phyloP scores from a whole-genome alignment of 2,888 invertebrate genomes.

The Lasioglossum zephyrum region DNA sequence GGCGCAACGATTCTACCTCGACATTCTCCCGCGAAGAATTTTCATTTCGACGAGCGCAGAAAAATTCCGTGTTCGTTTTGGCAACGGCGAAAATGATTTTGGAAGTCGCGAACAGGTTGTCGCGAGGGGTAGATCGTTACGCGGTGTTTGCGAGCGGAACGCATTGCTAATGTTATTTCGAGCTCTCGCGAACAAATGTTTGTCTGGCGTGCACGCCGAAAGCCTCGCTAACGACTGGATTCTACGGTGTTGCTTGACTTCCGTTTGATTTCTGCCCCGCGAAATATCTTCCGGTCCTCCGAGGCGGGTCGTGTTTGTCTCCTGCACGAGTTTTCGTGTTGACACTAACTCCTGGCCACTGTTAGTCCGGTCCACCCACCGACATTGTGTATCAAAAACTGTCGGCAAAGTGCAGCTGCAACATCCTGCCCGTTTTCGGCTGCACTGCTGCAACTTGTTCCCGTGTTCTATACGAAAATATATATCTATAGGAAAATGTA shows the following conservation, averaged over 20 bases:
- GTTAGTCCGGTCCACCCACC: not conserved
- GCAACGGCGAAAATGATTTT: not conserved
- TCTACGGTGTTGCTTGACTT: not conserved
- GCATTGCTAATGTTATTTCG: not conserved
- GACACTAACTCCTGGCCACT: not conserved
- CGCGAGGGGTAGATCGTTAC: not conserved
- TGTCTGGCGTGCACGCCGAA: not conserved
- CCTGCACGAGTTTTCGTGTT: conserved; percentile 2
- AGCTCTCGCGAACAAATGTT: not conserved
- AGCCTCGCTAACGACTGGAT: not conserved
- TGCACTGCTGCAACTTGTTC: not conserved
- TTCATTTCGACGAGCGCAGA: not conserved
- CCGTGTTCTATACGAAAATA: not conserved
- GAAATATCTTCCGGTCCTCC: not conserved
- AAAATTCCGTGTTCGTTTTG: not conserved
- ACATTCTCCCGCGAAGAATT: not conserved
- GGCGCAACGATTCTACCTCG: not conserved
- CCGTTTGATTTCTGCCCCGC: not conserved
- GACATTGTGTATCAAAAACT: not conserved
- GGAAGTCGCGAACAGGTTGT: not conserved
- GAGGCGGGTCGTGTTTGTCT: not conserved
- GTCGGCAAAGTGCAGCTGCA: not conserved
- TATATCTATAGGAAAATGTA: not conserved
- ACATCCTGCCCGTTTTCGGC: not conserved
- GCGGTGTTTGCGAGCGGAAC: not conserved